Evolutionary conservation across 2,113 vertebrate species (phyloP).

Genomic region (Barbus barbus): DNA sequence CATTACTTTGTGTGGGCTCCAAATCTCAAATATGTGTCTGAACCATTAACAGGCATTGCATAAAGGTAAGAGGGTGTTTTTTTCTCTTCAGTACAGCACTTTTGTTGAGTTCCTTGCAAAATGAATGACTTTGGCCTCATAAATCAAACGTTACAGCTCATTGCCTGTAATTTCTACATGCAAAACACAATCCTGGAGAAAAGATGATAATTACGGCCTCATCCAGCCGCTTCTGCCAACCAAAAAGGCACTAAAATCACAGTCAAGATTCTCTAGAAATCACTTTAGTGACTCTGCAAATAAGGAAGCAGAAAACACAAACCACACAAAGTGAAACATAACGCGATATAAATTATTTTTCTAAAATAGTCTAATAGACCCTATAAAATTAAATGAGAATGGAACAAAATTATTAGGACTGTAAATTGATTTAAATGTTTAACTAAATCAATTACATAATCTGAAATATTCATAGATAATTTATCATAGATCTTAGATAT

Average conservation of each 20-base stretch:
- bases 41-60: neutral
- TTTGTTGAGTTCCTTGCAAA: neutral
- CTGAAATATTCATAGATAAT: no score
- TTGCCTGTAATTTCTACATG: conserved; percentile 48
- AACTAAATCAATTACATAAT: neutral
- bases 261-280: neutral
- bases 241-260: neutral
- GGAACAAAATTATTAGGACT: neutral
- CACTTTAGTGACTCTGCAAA: conserved; percentile 27
- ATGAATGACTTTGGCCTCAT: conserved; percentile 21
- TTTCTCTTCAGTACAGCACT: neutral
- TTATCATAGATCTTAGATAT: no score
- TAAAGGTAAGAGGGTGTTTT: neutral
- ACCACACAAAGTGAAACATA: neutral
- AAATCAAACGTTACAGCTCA: conserved; percentile 42
- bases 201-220: conserved; percentile 25
- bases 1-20: neutral
- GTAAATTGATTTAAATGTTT: neutral
- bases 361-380: no score
- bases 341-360: neutral
- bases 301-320: neutral
- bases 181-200: conserved; percentile 32
- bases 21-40: neutral
- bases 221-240: conserved; percentile 3
- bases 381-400: no score